A percentile compares a stretch with the other conserved stretches of the same genome.
phyloP scores from a whole-genome alignment of 2,113 vertebrate genomes.

The Eubucco bourcierii region DNA sequence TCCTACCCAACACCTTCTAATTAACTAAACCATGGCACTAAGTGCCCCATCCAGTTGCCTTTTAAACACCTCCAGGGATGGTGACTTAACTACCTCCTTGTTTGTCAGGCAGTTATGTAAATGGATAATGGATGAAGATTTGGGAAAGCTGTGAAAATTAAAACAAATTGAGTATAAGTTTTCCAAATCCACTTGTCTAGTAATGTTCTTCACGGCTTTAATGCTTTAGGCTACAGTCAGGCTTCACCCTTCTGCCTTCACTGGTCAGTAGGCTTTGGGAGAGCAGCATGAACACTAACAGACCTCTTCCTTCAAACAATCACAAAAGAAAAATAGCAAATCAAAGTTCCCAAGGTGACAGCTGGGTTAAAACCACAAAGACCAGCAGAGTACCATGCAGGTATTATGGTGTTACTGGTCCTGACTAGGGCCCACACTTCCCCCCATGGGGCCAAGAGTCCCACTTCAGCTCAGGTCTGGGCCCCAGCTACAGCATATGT shows the following conservation, averaged over 20 bases:
- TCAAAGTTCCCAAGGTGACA: not conserved
- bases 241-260: not conserved
- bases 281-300: not conserved
- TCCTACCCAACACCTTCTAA: too few species aligned
- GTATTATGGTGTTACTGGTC: not conserved
- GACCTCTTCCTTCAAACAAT: not conserved
- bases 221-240: not conserved
- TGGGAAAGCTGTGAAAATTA: not conserved
- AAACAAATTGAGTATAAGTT: not conserved
- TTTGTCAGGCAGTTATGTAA: not conserved
- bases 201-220: not conserved
- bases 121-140: not conserved
- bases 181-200: not conserved
- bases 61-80: too few species aligned
- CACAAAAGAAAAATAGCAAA: not conserved
- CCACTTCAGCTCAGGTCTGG: not conserved
- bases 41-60: too few species aligned
- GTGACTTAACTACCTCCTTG: too few species aligned
- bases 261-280: not conserved
- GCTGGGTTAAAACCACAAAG: not conserved
- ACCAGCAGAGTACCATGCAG: not conserved
- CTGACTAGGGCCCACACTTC: not conserved
- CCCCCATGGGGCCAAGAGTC: not conserved
- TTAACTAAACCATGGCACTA: too few species aligned
- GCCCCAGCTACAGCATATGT: accelerated